Evolutionary conservation across 1,140 invertebrate species (phyloP), one percentile per base, ranked within the genome.

Genomic region (Drosophila bifasciata): DNA sequence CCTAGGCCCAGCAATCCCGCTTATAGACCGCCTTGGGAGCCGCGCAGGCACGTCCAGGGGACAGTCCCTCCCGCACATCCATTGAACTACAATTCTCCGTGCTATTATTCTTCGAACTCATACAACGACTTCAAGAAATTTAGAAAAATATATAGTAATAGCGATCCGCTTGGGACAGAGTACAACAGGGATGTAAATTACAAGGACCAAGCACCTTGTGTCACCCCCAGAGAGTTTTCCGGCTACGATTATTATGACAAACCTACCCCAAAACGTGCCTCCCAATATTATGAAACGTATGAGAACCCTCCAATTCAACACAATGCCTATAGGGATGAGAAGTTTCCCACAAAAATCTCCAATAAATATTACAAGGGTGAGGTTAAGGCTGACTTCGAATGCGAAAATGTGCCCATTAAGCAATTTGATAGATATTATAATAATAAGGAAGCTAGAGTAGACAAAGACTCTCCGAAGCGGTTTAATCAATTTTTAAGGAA

Each of bases 1-100:
- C 5, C 28, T 15, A 2, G 41, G 15, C 28, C 48, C 13, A 2
- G 16, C 8, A 16, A 11, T 15, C 16, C 0, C 7, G 11, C 5
- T n/a, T 13, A 36, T 15, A 23, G 17, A 15, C 25, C 9, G 5
- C 25, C 16, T n/a, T 2, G n/a, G 2, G 21, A 23, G 4, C 21
- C 3, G 28, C 11, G 7, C 6, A 28, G 58, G n/a, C 57, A 72
- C 32, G 0, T 28, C 1, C 62, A 50, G 8, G 58, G 68, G 7
- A 63, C 58, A 0, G 2, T 56, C 2, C 21, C 69, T 5, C 17
- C 39, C 13, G 45, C 36, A 4, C 46, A 51, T 73, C 21, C 21
- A 40, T 4, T n/a, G 5, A 16, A 40, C n/a, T 46, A 17, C 53
- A 5, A 46, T 7, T 13, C 28, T 9, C 28, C 28, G 28, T 8